Evolutionary conservation across 2,888 invertebrate genomes (phyloP).

Genomic region (Archaeoteleia sp.): DNA sequence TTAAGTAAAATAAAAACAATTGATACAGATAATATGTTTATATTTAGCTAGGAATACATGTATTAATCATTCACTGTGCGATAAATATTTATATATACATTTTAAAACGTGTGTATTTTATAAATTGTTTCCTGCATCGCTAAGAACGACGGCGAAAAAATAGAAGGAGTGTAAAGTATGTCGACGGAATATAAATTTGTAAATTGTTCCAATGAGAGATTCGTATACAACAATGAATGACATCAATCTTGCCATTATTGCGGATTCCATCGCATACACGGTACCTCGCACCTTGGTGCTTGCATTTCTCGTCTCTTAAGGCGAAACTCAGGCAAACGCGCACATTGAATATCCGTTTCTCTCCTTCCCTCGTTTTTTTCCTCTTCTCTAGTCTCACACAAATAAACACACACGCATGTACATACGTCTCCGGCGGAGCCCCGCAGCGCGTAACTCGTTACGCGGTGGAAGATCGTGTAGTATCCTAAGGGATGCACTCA

Average conservation of each 20-base stretch:
- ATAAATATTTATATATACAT: no score
- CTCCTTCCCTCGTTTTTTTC: conserved; percentile 14
- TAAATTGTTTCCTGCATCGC: no score
- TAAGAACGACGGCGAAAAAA: no score
- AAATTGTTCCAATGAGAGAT: conserved; percentile 3
- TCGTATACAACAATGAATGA: conserved; percentile 17
- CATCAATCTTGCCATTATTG: conserved; percentile 34
- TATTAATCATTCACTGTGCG: no score
- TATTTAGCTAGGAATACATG: no score
- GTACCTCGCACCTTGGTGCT: conserved; percentile 22
- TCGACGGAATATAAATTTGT: conserved; percentile 1
- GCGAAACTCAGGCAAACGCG: conserved; percentile 22
- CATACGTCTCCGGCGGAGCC: conserved; percentile 34
- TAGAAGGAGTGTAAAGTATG: background rate
- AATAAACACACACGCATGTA: conserved; percentile 29
- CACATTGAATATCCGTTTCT: conserved; percentile 2
- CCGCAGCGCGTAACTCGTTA: conserved; percentile 52
- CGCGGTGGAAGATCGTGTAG: conserved; percentile 47
- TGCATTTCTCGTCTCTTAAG: conserved; percentile 30
- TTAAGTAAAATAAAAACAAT: no score
- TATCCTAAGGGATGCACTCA: conserved; percentile 62
- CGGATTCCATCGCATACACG: conserved; percentile 10
- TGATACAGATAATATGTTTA: no score
- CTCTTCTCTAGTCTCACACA: conserved; percentile 10
- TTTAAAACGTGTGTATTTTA: no score